Conservation (phyloP, 2,113 vertebrate species). For the Nycticryphes semicollaris region DNA sequence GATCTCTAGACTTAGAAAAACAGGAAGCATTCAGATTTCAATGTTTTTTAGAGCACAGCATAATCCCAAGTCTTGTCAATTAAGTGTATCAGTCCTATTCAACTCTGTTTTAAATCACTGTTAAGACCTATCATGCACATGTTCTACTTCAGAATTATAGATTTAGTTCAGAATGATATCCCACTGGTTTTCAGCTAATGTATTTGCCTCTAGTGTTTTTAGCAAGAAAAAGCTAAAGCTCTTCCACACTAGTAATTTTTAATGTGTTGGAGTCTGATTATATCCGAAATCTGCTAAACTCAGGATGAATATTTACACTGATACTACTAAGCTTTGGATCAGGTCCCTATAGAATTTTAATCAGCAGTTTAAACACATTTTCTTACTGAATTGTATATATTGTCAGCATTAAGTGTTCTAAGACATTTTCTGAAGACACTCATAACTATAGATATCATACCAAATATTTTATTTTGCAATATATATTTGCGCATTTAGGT, state of each 20-base stretch:
- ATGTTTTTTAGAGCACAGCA: constrained; percentile 34
- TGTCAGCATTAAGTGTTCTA: neutral
- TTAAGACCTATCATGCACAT: neutral
- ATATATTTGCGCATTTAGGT: neutral
- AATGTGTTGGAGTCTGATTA: neutral
- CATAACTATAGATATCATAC: neutral
- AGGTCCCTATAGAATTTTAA: neutral
- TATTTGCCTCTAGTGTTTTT: constrained; percentile 12
- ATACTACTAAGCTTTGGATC: neutral
- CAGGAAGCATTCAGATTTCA: constrained; percentile 45
- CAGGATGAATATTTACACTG: neutral
- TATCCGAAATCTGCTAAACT: constrained; percentile 4
- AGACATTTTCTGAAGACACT: neutral
- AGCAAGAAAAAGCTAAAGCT: constrained; percentile 4
- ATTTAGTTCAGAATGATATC: constrained; percentile 18
- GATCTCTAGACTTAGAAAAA: constrained; percentile 48
- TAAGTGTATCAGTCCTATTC: neutral
- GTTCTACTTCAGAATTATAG: constrained; percentile 24
- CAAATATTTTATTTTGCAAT: neutral
- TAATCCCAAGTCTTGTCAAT: constrained; percentile 35
- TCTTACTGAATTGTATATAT: neutral
- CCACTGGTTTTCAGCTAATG: constrained; percentile 12
- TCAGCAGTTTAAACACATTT: neutral
- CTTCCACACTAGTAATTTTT: constrained; percentile 7
- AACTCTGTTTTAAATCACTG: constrained; percentile 20